Percentiles rank a stretch among this genome's conserved stretches.
Evolutionary conservation across 2,888 invertebrate species (phyloP).

Genomic region (Oxystoma pomonae): DNA sequence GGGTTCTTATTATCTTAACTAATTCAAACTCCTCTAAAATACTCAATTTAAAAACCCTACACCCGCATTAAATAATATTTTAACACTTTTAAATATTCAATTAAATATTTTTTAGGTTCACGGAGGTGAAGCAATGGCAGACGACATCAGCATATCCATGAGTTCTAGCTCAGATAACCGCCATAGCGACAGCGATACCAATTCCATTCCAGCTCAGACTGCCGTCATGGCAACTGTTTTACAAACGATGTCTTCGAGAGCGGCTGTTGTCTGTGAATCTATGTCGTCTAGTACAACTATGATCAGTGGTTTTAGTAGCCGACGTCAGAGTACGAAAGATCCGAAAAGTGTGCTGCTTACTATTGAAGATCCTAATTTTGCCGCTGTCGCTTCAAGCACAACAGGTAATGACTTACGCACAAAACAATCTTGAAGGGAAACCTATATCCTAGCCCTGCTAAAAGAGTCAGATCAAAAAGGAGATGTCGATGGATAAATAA

Average conservation of each 20-base stretch:
- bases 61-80: too few relatives aligned
- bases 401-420: constrained; percentile 45
- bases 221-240: constrained; percentile 32
- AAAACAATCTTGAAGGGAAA: too few relatives aligned
- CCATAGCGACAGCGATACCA: constrained; percentile 5
- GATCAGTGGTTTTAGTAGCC: background rate
- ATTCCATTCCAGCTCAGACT: constrained; percentile 19
- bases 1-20: too few relatives aligned
- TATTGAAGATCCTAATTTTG: constrained; percentile 72
- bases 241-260: constrained; percentile 32
- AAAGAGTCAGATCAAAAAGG: too few relatives aligned
- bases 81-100: too few relatives aligned
- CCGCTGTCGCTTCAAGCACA: constrained; percentile 64
- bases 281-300: constrained; percentile 14
- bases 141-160: constrained; percentile 53
- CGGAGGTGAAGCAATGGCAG: constrained; percentile 66
- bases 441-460: too few relatives aligned
- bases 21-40: too few relatives aligned
- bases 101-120: constrained; percentile 27
- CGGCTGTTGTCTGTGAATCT: background rate
- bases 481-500: too few relatives aligned
- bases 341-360: constrained; percentile 56
- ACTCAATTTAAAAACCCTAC: too few relatives aligned
- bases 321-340: constrained; percentile 27
- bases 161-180: constrained; percentile 49